Base-by-base conservation (phyloP, 2,888 invertebrate genomes). In the Parnassius smintheus region DNA sequence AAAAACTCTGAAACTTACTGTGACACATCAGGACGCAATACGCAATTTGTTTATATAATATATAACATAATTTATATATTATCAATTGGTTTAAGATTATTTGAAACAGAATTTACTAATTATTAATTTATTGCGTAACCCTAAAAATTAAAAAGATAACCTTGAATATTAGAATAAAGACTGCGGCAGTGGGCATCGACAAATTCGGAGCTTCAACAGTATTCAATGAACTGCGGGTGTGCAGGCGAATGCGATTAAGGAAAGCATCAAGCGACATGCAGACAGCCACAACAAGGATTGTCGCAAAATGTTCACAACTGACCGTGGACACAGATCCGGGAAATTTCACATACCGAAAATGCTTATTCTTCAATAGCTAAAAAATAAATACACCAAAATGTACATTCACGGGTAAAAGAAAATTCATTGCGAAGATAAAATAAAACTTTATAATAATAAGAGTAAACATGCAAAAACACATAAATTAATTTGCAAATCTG, bases 261-360 rank as follows among this genome's bases (percentile, higher is more conserved):
- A 86, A 49, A 87, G 87, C 87, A 72, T 67, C 91, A 91, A 89
- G 90, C 49, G 13, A 2, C 91, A 88, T n/a, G 18, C 90, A 88
- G 76, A 85, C 83, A 82, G 68, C 64, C 77, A 77, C 86, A 88
- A 51, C 81, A 85, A 74, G 72, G 75, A 74, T 73, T 78, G 83
- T 76, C 84, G 83, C 84, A 85, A 84, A 84, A 83, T 77, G 74
- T 79, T 78, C 74, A 83, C 68, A 85, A 91, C 92, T 92, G 86
- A 92, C 92, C 91, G 91, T 92, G 66, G 90, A 80, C 70, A 88
- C 82, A 65, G 92, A 91, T 80, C 92, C 92, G 74, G 92, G 92
- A 83, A 91, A 91, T 89, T 91, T 90, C 86, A 91, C 90, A 91
- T 92, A 92, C 85, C 92, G 91, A 90, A 91, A 92, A 91, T 91